These are phyloP conservation scores for Tautogolabrus adspersus DNA, from an alignment of 2,113 vertebrate genomes.

Conservation along the genomic window DNA sequence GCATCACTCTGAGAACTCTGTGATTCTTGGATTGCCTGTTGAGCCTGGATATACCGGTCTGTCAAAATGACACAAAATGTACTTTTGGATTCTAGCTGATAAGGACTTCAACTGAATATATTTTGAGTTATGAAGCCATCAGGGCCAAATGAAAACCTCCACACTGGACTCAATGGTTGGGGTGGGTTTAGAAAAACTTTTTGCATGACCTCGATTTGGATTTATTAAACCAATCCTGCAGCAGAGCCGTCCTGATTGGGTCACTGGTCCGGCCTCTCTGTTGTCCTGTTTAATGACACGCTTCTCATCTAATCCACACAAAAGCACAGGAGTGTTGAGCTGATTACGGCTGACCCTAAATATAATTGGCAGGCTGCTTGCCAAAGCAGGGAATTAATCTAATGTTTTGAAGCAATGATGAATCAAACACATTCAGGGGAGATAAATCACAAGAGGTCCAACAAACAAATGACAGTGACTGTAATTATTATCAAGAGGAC, in stretches of 20 bases:
- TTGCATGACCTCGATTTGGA: background rate
- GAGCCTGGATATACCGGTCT: constrained; percentile 47
- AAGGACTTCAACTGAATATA: constrained; percentile 22
- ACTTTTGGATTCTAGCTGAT: constrained; percentile 32
- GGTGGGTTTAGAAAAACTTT: constrained; percentile 19
- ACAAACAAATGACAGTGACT: constrained; percentile 66
- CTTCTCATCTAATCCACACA: constrained; percentile 65
- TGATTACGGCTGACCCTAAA: constrained; percentile 74
- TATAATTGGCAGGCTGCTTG: constrained; percentile 73
- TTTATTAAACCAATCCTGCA: constrained; percentile 34
- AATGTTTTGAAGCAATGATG: constrained; percentile 64
- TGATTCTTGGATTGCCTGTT: constrained; percentile 42
- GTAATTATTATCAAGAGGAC: constrained; percentile 70
- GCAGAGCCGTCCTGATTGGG: constrained; percentile 40
- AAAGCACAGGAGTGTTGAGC: constrained; percentile 57
- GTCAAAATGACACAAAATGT: constrained; percentile 45
- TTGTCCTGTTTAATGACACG: constrained; percentile 61
- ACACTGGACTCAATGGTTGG: background rate
- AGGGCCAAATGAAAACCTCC: constrained; percentile 9
- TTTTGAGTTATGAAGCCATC: constrained; percentile 14
- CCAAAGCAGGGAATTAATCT: constrained; percentile 76
- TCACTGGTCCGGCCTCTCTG: background rate
- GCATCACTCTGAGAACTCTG: constrained; percentile 29
- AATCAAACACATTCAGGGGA: constrained; percentile 63
- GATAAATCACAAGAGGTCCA: constrained; percentile 66